A percentile compares a stretch with the other conserved stretches of the same genome.
Evolutionary conservation across 2,113 vertebrate genomes (phyloP).

Genomic region (Phylloscopus trochiloides): DNA sequence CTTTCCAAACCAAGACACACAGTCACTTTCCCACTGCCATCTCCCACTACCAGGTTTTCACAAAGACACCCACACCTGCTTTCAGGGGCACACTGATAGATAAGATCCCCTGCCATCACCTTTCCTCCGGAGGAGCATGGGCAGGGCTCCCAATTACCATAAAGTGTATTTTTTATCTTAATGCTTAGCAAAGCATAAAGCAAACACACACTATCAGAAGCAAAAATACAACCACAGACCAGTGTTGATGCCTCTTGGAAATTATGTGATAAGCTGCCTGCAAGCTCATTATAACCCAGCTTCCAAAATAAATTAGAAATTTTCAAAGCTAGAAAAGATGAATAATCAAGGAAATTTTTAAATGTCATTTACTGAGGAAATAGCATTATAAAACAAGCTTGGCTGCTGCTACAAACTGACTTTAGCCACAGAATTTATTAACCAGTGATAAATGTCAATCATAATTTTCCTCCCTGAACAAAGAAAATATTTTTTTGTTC

Average conservation of each 20-base stretch:
- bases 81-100: not conserved
- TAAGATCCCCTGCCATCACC: not conserved
- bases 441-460: not conserved
- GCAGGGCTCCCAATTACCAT: not conserved
- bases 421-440: not conserved
- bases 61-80: not conserved
- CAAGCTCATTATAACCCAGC: not conserved
- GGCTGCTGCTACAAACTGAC: not conserved
- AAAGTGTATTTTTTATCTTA: not conserved
- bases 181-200: not conserved
- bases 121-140: not conserved
- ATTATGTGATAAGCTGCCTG: not conserved
- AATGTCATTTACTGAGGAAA: not conserved
- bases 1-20: not conserved
- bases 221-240: not conserved
- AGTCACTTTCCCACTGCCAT: not conserved
- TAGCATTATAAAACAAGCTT: not conserved
- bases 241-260: not conserved
- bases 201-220: not conserved
- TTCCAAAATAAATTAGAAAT: not conserved
- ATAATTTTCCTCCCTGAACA: not conserved
- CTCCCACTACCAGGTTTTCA: not conserved
- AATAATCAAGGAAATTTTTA: conserved; percentile 25
- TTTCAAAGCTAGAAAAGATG: conserved; percentile 14
- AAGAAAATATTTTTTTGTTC: not conserved